Evolutionary conservation across 2,113 vertebrate species (phyloP).

Genomic region (Etheostoma cragini): DNA sequence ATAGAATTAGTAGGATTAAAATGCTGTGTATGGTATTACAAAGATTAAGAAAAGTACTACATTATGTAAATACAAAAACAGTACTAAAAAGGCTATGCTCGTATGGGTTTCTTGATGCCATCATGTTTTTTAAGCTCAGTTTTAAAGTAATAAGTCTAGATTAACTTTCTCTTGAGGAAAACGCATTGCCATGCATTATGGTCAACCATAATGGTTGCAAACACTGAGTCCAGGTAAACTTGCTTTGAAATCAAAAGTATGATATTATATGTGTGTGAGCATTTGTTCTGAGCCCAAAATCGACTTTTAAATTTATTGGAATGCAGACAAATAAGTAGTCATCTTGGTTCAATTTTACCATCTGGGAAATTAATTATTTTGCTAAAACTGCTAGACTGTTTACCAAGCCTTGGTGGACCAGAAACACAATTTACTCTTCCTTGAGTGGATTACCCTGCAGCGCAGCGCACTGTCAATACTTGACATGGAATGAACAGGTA

Average conservation of each 20-base stretch:
- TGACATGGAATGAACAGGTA: conserved; percentile 60
- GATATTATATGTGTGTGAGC: neutral
- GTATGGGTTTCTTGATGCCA: neutral
- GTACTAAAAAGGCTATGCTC: neutral
- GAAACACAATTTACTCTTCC: conserved; percentile 44
- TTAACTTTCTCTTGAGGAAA: neutral
- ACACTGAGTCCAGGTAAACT: neutral
- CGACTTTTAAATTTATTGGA: conserved; percentile 7
- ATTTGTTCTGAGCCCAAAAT: conserved; percentile 10
- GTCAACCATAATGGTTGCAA: neutral
- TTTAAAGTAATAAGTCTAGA: neutral
- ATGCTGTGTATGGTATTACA: conserved; percentile 8
- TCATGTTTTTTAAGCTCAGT: neutral
- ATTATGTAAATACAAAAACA: neutral
- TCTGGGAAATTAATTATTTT: conserved; percentile 42
- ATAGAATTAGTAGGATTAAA: conserved; percentile 35
- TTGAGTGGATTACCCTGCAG: conserved; percentile 44
- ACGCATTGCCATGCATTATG: neutral
- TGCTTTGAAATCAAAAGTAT: neutral
- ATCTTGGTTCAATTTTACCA: conserved; percentile 26
- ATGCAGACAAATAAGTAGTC: conserved; percentile 16
- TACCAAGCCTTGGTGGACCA: conserved; percentile 13
- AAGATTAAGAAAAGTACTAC: conserved; percentile 2
- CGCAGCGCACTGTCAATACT: conserved; percentile 33
- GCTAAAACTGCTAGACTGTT: conserved; percentile 32